Evolutionary conservation across 1,140 invertebrate genomes (phyloP), one percentile per base, ranked within the genome.

Genomic region (Drosophila parvula): DNA sequence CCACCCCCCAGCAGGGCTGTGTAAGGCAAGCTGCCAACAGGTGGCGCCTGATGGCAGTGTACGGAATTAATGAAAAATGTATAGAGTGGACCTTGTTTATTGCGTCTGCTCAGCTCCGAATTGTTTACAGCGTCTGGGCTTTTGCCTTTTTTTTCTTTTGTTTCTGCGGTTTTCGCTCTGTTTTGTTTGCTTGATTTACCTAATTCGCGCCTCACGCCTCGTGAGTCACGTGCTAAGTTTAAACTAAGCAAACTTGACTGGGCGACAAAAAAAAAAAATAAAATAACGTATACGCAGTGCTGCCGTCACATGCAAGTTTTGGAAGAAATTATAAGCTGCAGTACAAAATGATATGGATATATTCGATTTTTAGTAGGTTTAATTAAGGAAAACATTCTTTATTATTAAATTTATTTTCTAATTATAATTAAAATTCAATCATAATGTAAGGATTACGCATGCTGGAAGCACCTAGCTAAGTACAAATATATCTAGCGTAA

Each of bases 31-130:
- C 55, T 58, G 71, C 71, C 83, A 88, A 88, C 83, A 86, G 83
- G 83, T 86, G 83, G 83, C 83, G 84, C 68, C 68, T 79, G 63
- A 57, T 30, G 68, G 41, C 44, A 76, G 63, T 64, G 82, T 73
- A 67, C 51, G 76, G 60, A 78, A 56, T 82, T 51, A 67, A 68
- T 65, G 50, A 85, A 74, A 53, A 48, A 36, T 18, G 22, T 34
- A 4, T 69, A 40, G 68, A 56, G 68, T 71, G 68, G 65, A 71
- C 65, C 65, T 18, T 71, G 68, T 70, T 58, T 27, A 40, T 22
- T 3, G 28, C 8, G 28, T 30, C 22, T 50, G 34, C 28, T 34
- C 0, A 1, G 22, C 28, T 48, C 2, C 7, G 12, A 40, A 57
- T n/a, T 69, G 34, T 28, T 70, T 56, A 38, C 16, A 11, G 43